phyloP scores from a whole-genome alignment of 2,888 invertebrate genomes.

The Eupithecia subfuscata region DNA sequence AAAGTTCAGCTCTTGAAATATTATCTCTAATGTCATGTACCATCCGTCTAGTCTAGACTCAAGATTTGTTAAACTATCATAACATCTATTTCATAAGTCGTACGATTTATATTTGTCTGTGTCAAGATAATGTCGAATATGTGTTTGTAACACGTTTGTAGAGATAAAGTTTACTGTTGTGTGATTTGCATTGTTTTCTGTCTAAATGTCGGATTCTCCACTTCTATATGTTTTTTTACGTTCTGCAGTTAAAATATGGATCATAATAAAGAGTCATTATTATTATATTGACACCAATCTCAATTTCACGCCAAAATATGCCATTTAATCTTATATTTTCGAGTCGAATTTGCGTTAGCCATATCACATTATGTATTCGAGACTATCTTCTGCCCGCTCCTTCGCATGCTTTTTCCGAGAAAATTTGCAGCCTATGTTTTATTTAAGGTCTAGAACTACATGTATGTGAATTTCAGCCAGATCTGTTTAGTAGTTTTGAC shows the following conservation, averaged over 20 bases:
- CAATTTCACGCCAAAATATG: neutral
- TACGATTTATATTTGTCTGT: conserved; percentile 22
- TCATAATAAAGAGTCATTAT: too few species aligned
- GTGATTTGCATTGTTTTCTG: conserved; percentile 6
- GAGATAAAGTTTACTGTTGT: conserved; percentile 5
- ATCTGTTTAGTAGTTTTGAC: too few species aligned
- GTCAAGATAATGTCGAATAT: neutral
- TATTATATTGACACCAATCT: neutral
- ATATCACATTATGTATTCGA: too few species aligned
- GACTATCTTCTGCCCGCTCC: too few species aligned
- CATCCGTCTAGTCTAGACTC: conserved; percentile 25
- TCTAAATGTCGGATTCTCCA: conserved; percentile 14
- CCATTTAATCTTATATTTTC: too few species aligned
- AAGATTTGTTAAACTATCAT: conserved; percentile 20
- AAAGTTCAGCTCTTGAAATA: conserved; percentile 73
- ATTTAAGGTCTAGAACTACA: too few species aligned
- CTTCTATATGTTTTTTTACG: too few species aligned
- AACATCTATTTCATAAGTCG: conserved; percentile 23
- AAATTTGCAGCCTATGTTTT: too few species aligned
- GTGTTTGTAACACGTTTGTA: neutral
- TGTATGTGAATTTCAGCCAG: too few species aligned
- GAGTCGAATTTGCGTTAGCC: too few species aligned
- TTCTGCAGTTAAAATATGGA: too few species aligned
- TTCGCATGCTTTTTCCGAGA: too few species aligned
- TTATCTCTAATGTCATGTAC: conserved; percentile 60